phyloP scores from a whole-genome alignment of 2,888 invertebrate species.

The Lamellibrachia columna region DNA sequence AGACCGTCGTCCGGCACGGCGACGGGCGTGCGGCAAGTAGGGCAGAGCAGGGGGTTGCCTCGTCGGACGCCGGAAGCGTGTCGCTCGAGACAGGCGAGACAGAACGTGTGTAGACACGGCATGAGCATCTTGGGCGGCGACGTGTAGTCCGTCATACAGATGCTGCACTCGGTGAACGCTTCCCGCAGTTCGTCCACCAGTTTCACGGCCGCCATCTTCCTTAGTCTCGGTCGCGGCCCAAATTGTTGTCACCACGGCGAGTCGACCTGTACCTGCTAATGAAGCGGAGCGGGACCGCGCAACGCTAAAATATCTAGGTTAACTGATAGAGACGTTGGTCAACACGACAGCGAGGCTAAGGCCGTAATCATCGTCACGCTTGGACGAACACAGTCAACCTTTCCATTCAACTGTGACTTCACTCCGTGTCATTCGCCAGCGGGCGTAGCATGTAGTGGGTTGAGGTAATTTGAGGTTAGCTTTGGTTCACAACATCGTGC shows the following conservation, averaged over 20 bases:
- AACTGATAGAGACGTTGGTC: too few relatives aligned
- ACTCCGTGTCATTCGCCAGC: not conserved
- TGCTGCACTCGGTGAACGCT: not conserved
- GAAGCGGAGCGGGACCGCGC: too few relatives aligned
- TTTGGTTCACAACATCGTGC: not conserved
- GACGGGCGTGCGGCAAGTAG: not conserved
- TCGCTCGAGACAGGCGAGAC: not conserved
- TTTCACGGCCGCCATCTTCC: not conserved
- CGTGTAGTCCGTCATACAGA: not conserved
- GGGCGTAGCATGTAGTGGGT: not conserved
- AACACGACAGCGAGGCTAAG: too few relatives aligned
- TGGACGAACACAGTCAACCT: not conserved
- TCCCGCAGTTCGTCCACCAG: constrained; percentile 9
- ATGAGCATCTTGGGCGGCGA: constrained; percentile 11
- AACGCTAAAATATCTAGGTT: too few relatives aligned
- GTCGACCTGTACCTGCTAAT: too few relatives aligned
- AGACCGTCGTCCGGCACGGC: not conserved
- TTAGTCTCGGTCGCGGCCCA: not conserved
- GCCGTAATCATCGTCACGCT: not conserved
- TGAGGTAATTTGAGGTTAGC: not conserved
- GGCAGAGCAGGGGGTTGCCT: not conserved
- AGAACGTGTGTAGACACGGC: constrained; percentile 7
- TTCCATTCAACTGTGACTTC: not conserved
- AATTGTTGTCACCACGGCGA: not conserved
- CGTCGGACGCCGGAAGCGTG: not conserved